Evolutionary conservation across 1,140 invertebrate genomes (phyloP).

Genomic region (Orussus abietinus): DNA sequence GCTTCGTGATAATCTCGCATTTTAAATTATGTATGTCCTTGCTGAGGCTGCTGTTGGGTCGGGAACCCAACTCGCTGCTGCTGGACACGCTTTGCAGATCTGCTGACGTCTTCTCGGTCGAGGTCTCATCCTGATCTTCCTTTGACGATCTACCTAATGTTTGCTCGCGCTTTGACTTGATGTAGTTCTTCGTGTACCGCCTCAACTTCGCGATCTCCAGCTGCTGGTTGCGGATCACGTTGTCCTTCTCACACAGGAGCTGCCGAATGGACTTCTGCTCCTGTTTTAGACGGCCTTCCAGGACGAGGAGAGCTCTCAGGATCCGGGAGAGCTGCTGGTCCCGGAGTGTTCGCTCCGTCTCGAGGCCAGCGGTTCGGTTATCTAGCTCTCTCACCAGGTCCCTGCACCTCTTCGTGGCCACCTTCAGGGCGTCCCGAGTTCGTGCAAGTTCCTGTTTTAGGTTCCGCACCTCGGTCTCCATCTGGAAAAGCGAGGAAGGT

Average conservation of each 20-base stretch:
- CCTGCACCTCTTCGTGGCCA: conserved; percentile 54
- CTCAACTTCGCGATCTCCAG: conserved; percentile 64
- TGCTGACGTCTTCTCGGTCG: conserved; percentile 1
- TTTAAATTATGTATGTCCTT: conserved; percentile 44
- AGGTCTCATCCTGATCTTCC: conserved; percentile 49
- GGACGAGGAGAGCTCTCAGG: conserved; percentile 63
- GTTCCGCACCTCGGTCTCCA: conserved; percentile 62
- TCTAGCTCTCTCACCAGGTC: conserved; percentile 60
- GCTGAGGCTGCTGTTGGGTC: conserved; percentile 25
- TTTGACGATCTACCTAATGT: conserved; percentile 49
- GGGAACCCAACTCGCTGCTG: neutral
- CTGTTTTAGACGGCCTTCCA: conserved; percentile 68
- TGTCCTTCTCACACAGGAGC: conserved; percentile 66
- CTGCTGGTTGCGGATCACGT: conserved; percentile 65
- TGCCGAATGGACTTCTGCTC: conserved; percentile 70
- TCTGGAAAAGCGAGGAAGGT: too few relatives aligned
- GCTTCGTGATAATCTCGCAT: conserved; percentile 41
- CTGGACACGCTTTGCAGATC: conserved; percentile 6
- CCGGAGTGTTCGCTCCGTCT: conserved; percentile 58
- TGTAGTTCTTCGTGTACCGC: conserved; percentile 62
- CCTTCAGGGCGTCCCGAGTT: conserved; percentile 46
- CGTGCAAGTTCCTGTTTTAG: conserved; percentile 59
- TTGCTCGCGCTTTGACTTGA: conserved; percentile 37
- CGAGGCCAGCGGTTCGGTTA: conserved; percentile 58
- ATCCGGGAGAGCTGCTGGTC: conserved; percentile 67